A percentile compares a stretch with the other conserved stretches of the same genome.
phyloP scores from a whole-genome alignment of 2,888 invertebrate species.

The Chymomyza fuscimana region DNA sequence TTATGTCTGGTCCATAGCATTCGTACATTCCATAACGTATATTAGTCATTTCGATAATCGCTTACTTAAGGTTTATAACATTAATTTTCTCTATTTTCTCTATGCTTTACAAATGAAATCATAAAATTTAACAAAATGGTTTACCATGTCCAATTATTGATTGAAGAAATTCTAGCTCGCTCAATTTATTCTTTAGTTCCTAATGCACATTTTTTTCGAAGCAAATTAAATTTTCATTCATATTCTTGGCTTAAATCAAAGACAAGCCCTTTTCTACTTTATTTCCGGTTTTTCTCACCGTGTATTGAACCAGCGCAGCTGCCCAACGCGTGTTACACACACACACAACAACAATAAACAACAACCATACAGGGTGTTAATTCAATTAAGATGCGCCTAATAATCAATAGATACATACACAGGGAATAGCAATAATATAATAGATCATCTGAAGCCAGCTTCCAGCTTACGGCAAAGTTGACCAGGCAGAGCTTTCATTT shows the following conservation, averaged over 20 bases:
- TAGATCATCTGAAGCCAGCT: not conserved
- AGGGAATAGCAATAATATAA: slow-evolving; percentile 52
- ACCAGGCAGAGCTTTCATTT: slow-evolving; percentile 35
- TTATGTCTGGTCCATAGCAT: too few relatives aligned
- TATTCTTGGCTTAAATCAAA: not conserved
- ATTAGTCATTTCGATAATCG: too few relatives aligned
- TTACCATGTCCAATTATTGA: not conserved
- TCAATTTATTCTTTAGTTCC: not conserved
- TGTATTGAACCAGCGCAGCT: not conserved
- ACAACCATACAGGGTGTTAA: slow-evolving; percentile 55
- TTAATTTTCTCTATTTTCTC: not conserved
- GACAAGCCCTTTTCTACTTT: not conserved
- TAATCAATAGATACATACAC: slow-evolving; percentile 46
- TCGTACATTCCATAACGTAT: too few relatives aligned
- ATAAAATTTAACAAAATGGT: not conserved
- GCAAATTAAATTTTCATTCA: not conserved
- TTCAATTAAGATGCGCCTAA: slow-evolving; percentile 62
- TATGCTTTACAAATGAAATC: too few relatives aligned
- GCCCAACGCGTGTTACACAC: not conserved
- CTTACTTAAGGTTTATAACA: not conserved
- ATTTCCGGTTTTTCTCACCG: not conserved
- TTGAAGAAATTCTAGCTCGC: not conserved
- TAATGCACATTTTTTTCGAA: too few relatives aligned
- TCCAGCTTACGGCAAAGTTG: slow-evolving; percentile 8
- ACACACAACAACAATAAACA: not conserved